These are phyloP conservation scores for Ennomos fuscantarius DNA, from an alignment of 2,888 invertebrate genomes.

Conservation along the genomic window DNA sequence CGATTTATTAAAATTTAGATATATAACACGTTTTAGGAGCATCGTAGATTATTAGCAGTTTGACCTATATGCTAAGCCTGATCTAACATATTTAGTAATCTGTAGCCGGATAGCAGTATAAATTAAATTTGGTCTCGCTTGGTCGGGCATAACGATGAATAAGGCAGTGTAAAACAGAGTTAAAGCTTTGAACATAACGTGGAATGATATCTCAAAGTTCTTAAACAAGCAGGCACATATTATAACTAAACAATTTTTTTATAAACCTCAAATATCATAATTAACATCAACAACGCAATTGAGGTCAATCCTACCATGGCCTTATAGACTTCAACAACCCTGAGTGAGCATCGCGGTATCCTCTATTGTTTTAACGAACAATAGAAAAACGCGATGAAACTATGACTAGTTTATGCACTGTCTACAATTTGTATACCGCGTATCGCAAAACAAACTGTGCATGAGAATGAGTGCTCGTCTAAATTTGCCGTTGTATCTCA, in stretches of 20 bases:
- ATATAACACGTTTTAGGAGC: slow-evolving; percentile 7
- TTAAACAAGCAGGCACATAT: background rate
- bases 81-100: background rate
- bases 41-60: slow-evolving; percentile 14
- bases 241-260: no score
- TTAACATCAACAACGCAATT: no score
- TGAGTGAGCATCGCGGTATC: no score
- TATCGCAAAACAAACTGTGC: slow-evolving; percentile 20
- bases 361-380: no score
- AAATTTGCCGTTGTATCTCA: slow-evolving; percentile 28
- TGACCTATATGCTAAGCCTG: slow-evolving; percentile 26
- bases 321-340: no score
- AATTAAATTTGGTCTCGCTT: slow-evolving; percentile 28
- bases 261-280: no score
- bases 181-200: background rate
- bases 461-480: slow-evolving; percentile 24
- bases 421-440: slow-evolving; percentile 1
- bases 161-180: background rate
- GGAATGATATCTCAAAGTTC: no score
- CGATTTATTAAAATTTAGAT: slow-evolving; percentile 15
- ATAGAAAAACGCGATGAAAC: no score
- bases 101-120: slow-evolving; percentile 20
- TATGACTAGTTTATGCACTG: slow-evolving; percentile 11
- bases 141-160: slow-evolving; percentile 26
- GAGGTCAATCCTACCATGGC: no score